Evolutionary conservation across 2,888 invertebrate genomes (phyloP), one percentile per base, ranked within the genome.

Genomic region (Bombylius major): DNA sequence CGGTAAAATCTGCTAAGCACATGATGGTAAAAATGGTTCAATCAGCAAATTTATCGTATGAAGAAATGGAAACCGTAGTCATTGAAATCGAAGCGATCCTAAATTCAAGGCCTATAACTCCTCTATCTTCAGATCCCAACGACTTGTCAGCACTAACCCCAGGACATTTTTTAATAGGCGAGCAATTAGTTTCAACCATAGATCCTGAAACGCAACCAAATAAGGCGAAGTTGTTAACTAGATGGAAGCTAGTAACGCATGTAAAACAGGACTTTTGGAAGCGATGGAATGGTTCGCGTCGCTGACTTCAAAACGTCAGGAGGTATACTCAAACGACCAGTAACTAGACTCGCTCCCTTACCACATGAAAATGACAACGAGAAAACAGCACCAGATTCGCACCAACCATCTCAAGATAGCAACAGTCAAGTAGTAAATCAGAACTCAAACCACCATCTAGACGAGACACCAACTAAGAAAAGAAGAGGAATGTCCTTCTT

Each of bases 271-370:
- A n/a, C n/a, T n/a, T n/a, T n/a, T n/a, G n/a, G n/a, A n/a, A n/a
- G n/a, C n/a, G n/a, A n/a, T 54, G 61, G 60, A 5, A 42, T 58
- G 1, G 62, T 63, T 7, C 52, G 65, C 36, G 61, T 32, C 1
- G 47, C 36, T 13, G 13, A 31, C 13, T 1, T 53, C 14, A 14
- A 32, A 23, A 44, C 32, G 12, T 8, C 36, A 13, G 7, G 8
- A 13, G 44, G 32, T 4, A 32, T 5, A 31, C 12, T 51, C 5
- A 44, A 44, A 44, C 14, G 51, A 9, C 32, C 51, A 23, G 13
- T 51, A 31, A 12, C 12, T n/a, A 44, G n/a, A 44, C 13, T 50
- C 1, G 44, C n/a, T 4, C n/a, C 36, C 11, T 44, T 51, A 33
- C 32, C 51, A 32, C 8, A 11, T 5, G 32, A n/a, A 44, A 36